Percentiles rank a stretch among this genome's conserved stretches.
phyloP scores from a whole-genome alignment of 1,140 invertebrate species.

The Ephestia elutella region DNA sequence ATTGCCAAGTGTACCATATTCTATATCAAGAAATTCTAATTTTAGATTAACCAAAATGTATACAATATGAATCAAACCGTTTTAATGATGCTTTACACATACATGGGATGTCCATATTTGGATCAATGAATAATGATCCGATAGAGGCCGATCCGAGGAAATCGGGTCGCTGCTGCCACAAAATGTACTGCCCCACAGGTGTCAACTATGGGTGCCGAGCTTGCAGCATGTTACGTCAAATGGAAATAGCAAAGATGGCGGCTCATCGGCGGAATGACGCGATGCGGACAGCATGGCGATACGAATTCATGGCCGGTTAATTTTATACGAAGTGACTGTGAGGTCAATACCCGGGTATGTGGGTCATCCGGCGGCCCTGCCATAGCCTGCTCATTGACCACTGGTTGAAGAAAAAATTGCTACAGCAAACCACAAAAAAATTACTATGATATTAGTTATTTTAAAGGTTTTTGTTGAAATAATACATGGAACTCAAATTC shows the following conservation, averaged over 20 bases:
- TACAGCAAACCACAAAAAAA: not conserved
- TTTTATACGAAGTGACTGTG: slow-evolving; percentile 33
- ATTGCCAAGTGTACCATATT: no score
- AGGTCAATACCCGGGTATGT: slow-evolving; percentile 53
- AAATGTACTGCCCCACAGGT: not conserved
- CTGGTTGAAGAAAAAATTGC: slow-evolving; percentile 14
- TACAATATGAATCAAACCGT: no score
- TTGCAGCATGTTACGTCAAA: slow-evolving; percentile 3
- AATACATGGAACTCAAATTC: no score
- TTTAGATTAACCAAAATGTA: no score
- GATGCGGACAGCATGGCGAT: slow-evolving; percentile 9
- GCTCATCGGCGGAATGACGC: not conserved
- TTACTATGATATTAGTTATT: no score
- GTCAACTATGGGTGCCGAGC: not conserved
- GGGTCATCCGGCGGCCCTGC: slow-evolving; percentile 37
- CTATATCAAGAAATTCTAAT: no score
- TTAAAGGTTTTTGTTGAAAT: no score
- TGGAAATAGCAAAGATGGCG: not conserved
- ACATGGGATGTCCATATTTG: no score
- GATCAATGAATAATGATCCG: no score
- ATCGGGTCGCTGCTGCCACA: no score
- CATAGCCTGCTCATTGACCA: slow-evolving; percentile 26
- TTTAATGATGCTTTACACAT: no score
- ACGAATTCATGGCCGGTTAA: slow-evolving; percentile 38
- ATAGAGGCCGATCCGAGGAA: no score